Conservation (phyloP, 2,888 invertebrate genomes). For the Acanthococcus lagerstroemiae region DNA sequence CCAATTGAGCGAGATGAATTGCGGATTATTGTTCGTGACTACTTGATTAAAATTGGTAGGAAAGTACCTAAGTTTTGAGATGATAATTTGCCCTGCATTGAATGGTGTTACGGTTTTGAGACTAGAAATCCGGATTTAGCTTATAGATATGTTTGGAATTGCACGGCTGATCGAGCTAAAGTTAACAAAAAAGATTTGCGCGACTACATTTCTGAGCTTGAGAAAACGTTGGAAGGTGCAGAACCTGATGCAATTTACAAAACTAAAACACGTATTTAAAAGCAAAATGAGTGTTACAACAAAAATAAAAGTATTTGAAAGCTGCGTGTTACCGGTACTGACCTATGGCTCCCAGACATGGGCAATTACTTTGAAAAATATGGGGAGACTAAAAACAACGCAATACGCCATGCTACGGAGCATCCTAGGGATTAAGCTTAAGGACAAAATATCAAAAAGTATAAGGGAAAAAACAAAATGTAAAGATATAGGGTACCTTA, state of each 20-base stretch:
- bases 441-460: too few species aligned
- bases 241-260: slow-evolving; percentile 4
- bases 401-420: too few species aligned
- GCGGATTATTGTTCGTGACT: neutral
- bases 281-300: too few species aligned
- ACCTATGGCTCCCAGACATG: too few species aligned
- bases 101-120: neutral
- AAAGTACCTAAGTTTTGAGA: neutral
- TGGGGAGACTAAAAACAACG: too few species aligned
- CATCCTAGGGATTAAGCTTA: too few species aligned
- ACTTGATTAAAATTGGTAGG: neutral
- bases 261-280: too few species aligned
- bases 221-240: slow-evolving; percentile 2
- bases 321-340: too few species aligned
- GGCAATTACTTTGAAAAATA: too few species aligned
- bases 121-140: neutral
- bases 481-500: too few species aligned
- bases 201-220: neutral
- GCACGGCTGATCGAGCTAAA: neutral
- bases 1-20: neutral
- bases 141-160: neutral
- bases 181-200: neutral
- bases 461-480: too few species aligned
- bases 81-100: neutral
- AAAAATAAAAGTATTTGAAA: too few species aligned